Evolutionary conservation across 2,888 invertebrate genomes (phyloP).

Genomic region (Sarcophaga caerulescens): DNA sequence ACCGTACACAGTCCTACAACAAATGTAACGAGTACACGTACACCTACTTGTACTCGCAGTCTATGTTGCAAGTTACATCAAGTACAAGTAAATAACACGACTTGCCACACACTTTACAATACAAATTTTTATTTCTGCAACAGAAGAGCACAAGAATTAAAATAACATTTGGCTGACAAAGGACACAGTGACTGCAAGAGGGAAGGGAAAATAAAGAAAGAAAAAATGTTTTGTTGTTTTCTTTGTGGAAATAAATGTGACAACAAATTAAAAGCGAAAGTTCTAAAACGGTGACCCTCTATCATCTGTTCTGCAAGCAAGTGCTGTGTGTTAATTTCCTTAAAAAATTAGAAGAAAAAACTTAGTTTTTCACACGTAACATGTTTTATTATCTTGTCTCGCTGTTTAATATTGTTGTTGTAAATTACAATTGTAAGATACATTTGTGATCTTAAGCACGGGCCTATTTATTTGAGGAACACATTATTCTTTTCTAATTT

Average conservation of each 20-base stretch:
- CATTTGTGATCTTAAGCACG: too few species aligned
- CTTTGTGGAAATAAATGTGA: constrained; percentile 5
- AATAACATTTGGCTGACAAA: constrained; percentile 66
- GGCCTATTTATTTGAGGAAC: too few species aligned
- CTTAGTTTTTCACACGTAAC: constrained; percentile 14
- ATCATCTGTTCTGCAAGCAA: constrained; percentile 20
- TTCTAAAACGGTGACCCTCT: constrained; percentile 43
- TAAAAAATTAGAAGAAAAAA: neutral
- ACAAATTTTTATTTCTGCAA: neutral
- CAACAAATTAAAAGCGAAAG: constrained; percentile 61
- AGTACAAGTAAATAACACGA: neutral
- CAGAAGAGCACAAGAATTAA: neutral
- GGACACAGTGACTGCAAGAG: constrained; percentile 36
- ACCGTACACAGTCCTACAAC: neutral
- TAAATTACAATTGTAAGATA: too few species aligned
- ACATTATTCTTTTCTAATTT: too few species aligned
- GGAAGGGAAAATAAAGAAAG: neutral
- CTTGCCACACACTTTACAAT: neutral
- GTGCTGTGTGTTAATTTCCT: neutral
- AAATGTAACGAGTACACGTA: neutral
- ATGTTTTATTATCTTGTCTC: constrained; percentile 7
- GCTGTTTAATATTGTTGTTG: neutral
- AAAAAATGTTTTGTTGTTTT: neutral
- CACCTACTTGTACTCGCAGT: neutral
- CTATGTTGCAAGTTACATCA: neutral